phyloP scores from a whole-genome alignment of 2,113 vertebrate species.

The Miniopterus natalensis region DNA sequence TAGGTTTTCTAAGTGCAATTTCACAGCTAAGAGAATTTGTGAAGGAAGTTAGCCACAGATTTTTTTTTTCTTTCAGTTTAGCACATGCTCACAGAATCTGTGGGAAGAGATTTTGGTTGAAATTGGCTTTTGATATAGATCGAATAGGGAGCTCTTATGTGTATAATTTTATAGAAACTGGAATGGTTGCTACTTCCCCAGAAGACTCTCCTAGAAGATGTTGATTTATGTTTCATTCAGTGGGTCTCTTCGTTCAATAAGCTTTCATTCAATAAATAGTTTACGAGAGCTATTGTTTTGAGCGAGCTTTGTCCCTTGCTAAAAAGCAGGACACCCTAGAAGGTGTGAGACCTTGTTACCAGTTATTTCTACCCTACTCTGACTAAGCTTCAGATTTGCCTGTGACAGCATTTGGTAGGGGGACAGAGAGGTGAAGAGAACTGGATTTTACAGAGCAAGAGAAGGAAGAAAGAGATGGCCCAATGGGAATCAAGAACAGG shows the following conservation, averaged over 20 bases:
- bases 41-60: background rate
- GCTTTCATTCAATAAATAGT: background rate
- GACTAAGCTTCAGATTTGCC: background rate
- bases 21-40: background rate
- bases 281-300: background rate
- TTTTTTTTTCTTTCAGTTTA: background rate
- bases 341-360: background rate
- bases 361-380: background rate
- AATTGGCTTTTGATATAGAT: constrained; percentile 1
- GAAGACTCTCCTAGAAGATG: background rate
- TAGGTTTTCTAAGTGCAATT: constrained; percentile 26
- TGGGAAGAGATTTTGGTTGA: background rate
- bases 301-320: background rate
- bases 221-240: background rate
- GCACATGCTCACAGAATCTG: background rate
- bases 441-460: background rate
- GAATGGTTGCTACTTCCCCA: background rate
- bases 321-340: background rate
- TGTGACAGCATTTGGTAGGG: background rate
- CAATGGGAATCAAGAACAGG: background rate
- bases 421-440: background rate
- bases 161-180: background rate
- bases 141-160: background rate
- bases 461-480: background rate
- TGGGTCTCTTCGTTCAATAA: background rate